Evolutionary conservation across 2,113 vertebrate species (phyloP), one percentile per base, ranked within the genome.

Genomic region (Zosterops pallidus): DNA sequence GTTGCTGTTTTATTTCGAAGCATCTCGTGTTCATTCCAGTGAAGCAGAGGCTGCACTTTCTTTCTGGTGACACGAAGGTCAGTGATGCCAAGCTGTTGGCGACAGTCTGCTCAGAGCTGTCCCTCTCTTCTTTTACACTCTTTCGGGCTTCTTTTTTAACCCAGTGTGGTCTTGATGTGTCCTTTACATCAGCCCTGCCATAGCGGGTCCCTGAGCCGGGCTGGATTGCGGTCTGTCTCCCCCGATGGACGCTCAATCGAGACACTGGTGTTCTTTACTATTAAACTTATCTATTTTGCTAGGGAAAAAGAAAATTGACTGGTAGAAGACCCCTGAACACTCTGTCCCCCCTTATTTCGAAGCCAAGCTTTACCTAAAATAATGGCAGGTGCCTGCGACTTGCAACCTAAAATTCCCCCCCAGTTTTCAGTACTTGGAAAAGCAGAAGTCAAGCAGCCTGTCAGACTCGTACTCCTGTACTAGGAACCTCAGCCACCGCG

Each of bases 21-120:
- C 97, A 97, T 97, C 97, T 55, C 91, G 87, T 98, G 96, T 98
- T 97, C 97, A 96, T 98, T 98, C 97, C 97, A 96, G 96, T 97
- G 96, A 96, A 94, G 97, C 97, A 95, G 97, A 97, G 95, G 97
- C 96, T 96, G 96, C 96, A 90, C 96, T 97, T 97, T 95, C 95
- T 97, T 97, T 97, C 96, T 95, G 97, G 72, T 97, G 97, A 97
- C 96, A 79, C 86, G 77, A 96, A 95, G 95, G 97, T 97, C 97
- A 96, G 94, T 95, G 97, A 93, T 86, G 85, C 90, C 94, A 88
- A 85, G 93, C 92, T 92, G 86, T 94, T 86, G 95, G 92, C 3
- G 94, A 93, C 92, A 96, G 94, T 94, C 95, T 52, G 93, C 95
- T 96, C 89, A n/a, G 95, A 93, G 93, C 96, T 97, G 95, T 96